Base-by-base conservation (phyloP, 2,888 invertebrate genomes). In the Gibbula magus region DNA sequence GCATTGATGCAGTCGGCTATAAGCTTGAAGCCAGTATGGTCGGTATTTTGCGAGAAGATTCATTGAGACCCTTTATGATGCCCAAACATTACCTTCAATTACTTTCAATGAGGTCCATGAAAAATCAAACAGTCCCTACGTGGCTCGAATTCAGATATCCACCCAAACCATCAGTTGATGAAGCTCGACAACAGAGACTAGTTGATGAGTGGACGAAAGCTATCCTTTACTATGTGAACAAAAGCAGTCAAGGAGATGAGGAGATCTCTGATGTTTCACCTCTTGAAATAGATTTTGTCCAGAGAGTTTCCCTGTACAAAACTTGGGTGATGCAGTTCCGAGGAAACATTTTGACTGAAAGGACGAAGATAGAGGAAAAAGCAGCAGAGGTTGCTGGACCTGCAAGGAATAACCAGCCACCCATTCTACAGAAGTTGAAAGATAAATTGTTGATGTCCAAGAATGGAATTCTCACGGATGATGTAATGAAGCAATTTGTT, bases 21-120 rank as follows among this genome's bases (percentile, higher is more conserved):
- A 85, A 77, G 39, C 75, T 88, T 20, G 81, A 86, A 22, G 78
- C 80, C 18, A 80, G 83, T n/a, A 78, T 78, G 32, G 80, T 79
- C 25, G 84, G 84, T 20, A 67, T 88, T 16, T 22, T 86, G 35
- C 29, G 79, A 25, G 82, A 80, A 8, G 25, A 70, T 4, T 75
- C 67, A 8, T 54, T 88, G 20, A 13, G 80, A 25, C 32, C 51
- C 10, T 78, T 80, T 66, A 86, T 88, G 81, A 8, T 45, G 20
- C 54, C 29, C 16, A 70, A n/a, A 45, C 32, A 39, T 52, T 35
- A 25, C n/a, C 35, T 13, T n/a, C 45, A 39, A 45, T 73, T 51
- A 13, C 20, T 16, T 10, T 20, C n/a, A 25, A 32, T 10, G 0
- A 18, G 20, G 22, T n/a, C n/a, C n/a, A 10, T 32, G 4, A 29